These are phyloP conservation scores for Polia nebulosa DNA, from an alignment of 2,888 invertebrate species.

Conservation along the genomic window DNA sequence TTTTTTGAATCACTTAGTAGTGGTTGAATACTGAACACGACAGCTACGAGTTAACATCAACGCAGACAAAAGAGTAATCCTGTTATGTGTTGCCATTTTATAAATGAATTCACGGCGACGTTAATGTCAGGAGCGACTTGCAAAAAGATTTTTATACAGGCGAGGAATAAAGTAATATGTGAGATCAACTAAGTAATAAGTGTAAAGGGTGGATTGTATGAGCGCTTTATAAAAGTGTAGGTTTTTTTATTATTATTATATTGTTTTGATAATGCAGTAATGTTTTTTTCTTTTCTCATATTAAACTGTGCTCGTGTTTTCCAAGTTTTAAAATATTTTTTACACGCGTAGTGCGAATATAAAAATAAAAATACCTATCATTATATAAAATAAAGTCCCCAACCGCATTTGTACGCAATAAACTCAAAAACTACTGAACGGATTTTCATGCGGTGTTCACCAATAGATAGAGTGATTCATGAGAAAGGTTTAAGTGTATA, in stretches of 20 bases:
- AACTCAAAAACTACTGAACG: too few relatives aligned
- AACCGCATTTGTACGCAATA: too few relatives aligned
- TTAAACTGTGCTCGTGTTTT: background rate
- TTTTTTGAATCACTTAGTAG: constrained; percentile 29
- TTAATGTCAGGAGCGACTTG: constrained; percentile 27
- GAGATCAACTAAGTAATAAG: constrained; percentile 11
- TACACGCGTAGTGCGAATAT: background rate
- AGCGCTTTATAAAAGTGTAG: constrained; percentile 12
- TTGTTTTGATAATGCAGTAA: background rate
- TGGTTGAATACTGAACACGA: constrained; percentile 28
- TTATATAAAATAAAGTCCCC: too few relatives aligned
- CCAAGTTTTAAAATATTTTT: background rate
- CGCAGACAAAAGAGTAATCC: constrained; percentile 45
- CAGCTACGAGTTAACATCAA: constrained; percentile 17
- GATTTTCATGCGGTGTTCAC: too few relatives aligned
- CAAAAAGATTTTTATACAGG: constrained; percentile 21
- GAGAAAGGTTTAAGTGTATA: too few relatives aligned
- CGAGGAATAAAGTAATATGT: constrained; percentile 4
- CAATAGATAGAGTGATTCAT: too few relatives aligned
- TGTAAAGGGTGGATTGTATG: background rate
- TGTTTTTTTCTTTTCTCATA: background rate
- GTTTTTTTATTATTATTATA: background rate
- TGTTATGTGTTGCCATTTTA: constrained; percentile 50
- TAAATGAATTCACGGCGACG: constrained; percentile 48
- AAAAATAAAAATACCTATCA: too few relatives aligned